Evolutionary conservation across 2,888 invertebrate genomes (phyloP), one percentile per base, ranked within the genome.

Genomic region (Helicoverpa assulta): DNA sequence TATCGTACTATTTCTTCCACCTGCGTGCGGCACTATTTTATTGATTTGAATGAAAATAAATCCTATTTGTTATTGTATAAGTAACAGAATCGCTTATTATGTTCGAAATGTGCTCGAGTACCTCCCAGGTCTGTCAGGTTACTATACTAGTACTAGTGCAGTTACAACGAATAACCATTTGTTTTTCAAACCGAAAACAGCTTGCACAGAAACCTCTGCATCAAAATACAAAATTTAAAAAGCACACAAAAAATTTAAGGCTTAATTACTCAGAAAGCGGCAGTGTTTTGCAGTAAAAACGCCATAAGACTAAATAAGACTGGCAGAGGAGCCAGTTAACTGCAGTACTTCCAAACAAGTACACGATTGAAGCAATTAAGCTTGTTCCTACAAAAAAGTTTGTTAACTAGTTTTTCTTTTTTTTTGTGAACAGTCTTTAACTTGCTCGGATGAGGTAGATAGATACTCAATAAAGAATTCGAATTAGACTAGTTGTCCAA

Each of bases 351-450:
- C 14, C 8, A 55, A 72, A 76, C 54, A 55, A 58, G 55, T 43
- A 69, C 53, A 43, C 50, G 33, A 59, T 69, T 55, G 43, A 70
- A 6, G 51, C 59, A 72, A 76, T 76, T 72, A 72, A 59, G 55
- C 21, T 71, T 58, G 37, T 51, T 59, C 54, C 26, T 72, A 33
- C 21, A 26, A 58, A 68, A 40, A 70, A 68, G 33, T 71, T 75
- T 47, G 14, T 58, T 55, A 68, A 75, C 68, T 67, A 21, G 19
- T 58, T 75, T 40, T 1, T 51, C 4, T 26, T 26, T 64, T 55
- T 73, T 73, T 64, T 5, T 14, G 5, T 8, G 1, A 12, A 43
- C 29, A 51, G 10, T 40, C 8, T 65, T 47, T 50, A 43, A 66
- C 51, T 70, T 52, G 5, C 37, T 52, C 21, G 2, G 12, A 12